Evolutionary conservation across 2,888 invertebrate species (phyloP), one percentile per base, ranked within the genome.

Genomic region (Venusia cambrica): DNA sequence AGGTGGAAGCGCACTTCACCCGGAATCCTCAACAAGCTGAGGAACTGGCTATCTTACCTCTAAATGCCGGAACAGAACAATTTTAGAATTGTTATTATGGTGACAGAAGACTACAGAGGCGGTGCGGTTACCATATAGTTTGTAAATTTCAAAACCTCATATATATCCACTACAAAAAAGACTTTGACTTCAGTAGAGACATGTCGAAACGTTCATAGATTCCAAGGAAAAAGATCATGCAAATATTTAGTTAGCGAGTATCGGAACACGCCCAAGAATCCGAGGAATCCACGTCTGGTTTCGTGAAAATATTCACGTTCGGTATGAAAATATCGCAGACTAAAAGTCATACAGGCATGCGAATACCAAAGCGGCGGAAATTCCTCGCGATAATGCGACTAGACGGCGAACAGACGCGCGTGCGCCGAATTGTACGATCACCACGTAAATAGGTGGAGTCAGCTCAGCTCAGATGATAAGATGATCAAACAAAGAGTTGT

Each of bases 371-470:
- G 62, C 56, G 60, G 69, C 70, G 79, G 80, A 76, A 81, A 80
- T 83, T 76, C 76, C 72, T 71, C 60, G 60, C 62, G 61, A 64
- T 55, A 66, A 69, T 73, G 72, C 67, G 81, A 65, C 83, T 85
- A 84, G 85, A 85, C 84, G 68, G 55, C 58, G 76, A 64, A 73
- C 75, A 85, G 84, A 84, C 84, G 68, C 54, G 63, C 57, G 68
- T 55, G 63, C 57, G 66, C 62, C 67, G 61, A 70, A 62, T 60
- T 62, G 64, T 62, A 58, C 62, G 55, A 57, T 52, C 51, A 57
- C 51, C 68, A 65, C 69, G 73, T 73, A 68, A 73, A 74, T 73
- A 73, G 64, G 65, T 54, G 58, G 66, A 72, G 63, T 72, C 70
- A 64, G n/a, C n/a, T n/a, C n/a, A n/a, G n/a, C n/a, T n/a, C n/a